Conservation (phyloP, 2,888 invertebrate genomes). For the Heteropelma amictum region DNA sequence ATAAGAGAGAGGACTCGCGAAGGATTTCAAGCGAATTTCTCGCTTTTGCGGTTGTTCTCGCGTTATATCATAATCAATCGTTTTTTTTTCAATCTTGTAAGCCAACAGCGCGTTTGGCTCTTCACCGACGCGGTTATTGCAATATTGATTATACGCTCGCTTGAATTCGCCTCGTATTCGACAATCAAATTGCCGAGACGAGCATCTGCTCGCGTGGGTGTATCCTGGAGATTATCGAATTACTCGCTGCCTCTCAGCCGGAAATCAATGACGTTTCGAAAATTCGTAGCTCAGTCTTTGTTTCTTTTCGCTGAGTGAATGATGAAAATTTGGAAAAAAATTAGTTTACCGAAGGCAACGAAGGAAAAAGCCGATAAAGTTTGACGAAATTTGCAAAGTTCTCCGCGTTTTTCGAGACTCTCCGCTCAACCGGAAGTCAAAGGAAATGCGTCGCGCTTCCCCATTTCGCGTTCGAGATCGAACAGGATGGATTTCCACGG, state of each 20-base stretch:
- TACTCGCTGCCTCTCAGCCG: constrained; percentile 1
- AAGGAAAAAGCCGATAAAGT: too few relatives aligned
- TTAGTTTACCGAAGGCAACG: too few relatives aligned
- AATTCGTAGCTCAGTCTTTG: too few relatives aligned
- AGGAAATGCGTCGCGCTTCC: not conserved
- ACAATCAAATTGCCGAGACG: constrained; percentile 8
- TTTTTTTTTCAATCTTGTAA: too few relatives aligned
- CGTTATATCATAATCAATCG: too few relatives aligned
- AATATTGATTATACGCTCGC: constrained; percentile 1
- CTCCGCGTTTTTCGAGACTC: too few relatives aligned
- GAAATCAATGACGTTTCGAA: constrained; percentile 21
- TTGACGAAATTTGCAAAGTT: too few relatives aligned
- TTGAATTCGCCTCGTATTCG: constrained; percentile 6
- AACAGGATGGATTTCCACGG: not conserved
- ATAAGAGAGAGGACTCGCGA: too few relatives aligned
- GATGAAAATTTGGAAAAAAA: not conserved
- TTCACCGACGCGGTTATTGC: not conserved
- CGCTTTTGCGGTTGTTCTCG: too few relatives aligned
- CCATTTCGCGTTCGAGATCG: not conserved
- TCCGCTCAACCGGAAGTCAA: not conserved
- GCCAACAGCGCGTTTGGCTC: too few relatives aligned
- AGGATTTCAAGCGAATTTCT: too few relatives aligned
- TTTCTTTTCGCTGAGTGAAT: too few relatives aligned
- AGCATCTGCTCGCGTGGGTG: constrained; percentile 24
- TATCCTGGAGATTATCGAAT: constrained; percentile 10